phyloP scores from a whole-genome alignment of 2,888 invertebrate species.

The Zonitis immaculata region DNA sequence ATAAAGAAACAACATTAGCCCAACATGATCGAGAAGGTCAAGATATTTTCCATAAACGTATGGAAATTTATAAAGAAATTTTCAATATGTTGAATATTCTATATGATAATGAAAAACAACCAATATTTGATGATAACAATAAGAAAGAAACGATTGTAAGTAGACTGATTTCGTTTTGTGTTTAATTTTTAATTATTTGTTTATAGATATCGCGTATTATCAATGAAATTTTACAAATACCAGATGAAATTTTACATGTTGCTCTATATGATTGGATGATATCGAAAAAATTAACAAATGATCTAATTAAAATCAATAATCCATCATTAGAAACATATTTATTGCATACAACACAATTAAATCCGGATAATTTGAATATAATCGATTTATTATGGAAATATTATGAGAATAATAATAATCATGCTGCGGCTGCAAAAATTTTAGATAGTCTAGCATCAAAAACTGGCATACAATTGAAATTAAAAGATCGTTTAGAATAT shows the following conservation, averaged over 20 bases:
- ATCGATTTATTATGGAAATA: slow-evolving; percentile 93
- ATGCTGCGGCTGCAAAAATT: slow-evolving; percentile 87
- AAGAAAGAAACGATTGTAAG: slow-evolving; percentile 22
- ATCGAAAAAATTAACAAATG: slow-evolving; percentile 65
- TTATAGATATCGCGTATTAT: slow-evolving; percentile 59
- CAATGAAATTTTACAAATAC: slow-evolving; percentile 60
- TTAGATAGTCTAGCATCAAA: slow-evolving; percentile 80
- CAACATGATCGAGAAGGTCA: slow-evolving; percentile 79
- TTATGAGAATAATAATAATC: slow-evolving; percentile 89
- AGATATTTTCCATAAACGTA: slow-evolving; percentile 42
- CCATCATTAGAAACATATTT: slow-evolving; percentile 75
- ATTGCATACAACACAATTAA: slow-evolving; percentile 54
- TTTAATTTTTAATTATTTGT: slow-evolving; percentile 1
- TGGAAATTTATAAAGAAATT: slow-evolving; percentile 86
- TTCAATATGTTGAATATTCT: slow-evolving; percentile 70
- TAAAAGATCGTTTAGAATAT: slow-evolving; percentile 83
- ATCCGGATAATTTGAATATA: slow-evolving; percentile 49
- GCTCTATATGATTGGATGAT: slow-evolving; percentile 93
- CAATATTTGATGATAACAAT: not conserved
- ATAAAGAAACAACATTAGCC: slow-evolving; percentile 52
- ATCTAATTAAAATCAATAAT: slow-evolving; percentile 62
- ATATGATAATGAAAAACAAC: slow-evolving; percentile 46
- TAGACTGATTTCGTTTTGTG: too few relatives aligned
- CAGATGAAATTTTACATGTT: slow-evolving; percentile 87
- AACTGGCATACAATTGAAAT: slow-evolving; percentile 60